These are phyloP conservation scores for Enteromius viviparus DNA, from an alignment of 2,797 vertebrate species.

Conservation along the genomic window DNA sequence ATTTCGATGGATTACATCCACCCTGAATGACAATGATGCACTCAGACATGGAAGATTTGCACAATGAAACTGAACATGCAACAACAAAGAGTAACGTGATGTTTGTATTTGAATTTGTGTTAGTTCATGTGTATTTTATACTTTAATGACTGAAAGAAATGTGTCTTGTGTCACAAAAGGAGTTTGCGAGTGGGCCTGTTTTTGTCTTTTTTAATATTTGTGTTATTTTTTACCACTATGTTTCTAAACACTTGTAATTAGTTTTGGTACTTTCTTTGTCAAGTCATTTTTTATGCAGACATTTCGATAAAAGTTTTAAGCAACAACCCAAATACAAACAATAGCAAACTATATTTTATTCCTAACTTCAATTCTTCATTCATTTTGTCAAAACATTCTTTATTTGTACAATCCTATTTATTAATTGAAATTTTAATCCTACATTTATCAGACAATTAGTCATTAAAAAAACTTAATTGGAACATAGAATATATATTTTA, in stretches of 20 bases:
- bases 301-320: conserved; percentile 49
- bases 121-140: conserved; percentile 27
- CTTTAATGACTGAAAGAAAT: conserved; percentile 29
- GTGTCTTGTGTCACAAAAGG: conserved; percentile 2
- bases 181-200: conserved; percentile 30
- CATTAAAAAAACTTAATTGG: too few species aligned
- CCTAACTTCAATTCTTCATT: background rate
- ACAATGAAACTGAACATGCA: conserved; percentile 40
- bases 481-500: background rate
- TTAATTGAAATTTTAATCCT: background rate
- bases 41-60: conserved; percentile 49
- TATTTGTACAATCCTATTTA: background rate
- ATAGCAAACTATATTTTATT: background rate
- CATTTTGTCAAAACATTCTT: background rate
- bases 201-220: conserved; percentile 37
- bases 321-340: conserved; percentile 40
- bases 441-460: background rate
- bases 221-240: conserved; percentile 20
- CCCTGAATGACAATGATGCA: conserved; percentile 37
- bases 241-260: conserved; percentile 26
- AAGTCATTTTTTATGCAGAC: conserved; percentile 51
- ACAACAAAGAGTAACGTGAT: conserved; percentile 1
- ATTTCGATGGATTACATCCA: conserved; percentile 21
- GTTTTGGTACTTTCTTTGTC: conserved; percentile 49
- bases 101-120: conserved; percentile 31